Percentiles rank a stretch among this genome's conserved stretches.
phyloP scores from a whole-genome alignment of 2,113 vertebrate genomes.

The Sceloporus undulatus region DNA sequence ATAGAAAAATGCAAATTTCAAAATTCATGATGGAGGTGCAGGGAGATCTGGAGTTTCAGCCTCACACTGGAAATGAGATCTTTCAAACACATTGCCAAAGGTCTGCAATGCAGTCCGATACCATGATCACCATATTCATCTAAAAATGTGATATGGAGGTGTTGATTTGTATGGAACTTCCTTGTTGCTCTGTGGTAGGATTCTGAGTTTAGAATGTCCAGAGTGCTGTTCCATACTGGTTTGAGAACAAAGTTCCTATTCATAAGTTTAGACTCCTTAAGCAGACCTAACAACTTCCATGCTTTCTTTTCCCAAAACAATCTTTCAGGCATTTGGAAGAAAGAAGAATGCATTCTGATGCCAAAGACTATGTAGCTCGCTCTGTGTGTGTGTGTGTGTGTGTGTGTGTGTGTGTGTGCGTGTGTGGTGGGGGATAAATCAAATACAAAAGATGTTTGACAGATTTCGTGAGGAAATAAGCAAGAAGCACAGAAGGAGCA shows the following conservation, averaged over 20 bases:
- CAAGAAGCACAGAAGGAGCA: conserved; percentile 32
- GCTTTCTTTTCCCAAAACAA: conserved; percentile 2
- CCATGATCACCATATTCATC: too few relatives aligned
- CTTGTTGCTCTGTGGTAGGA: background rate
- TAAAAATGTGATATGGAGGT: too few relatives aligned
- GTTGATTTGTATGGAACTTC: background rate
- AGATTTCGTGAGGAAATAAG: conserved; percentile 43
- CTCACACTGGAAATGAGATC: too few relatives aligned
- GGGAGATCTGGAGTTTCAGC: too few relatives aligned
- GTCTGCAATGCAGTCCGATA: too few relatives aligned
- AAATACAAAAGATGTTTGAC: conserved; percentile 14
- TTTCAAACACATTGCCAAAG: too few relatives aligned
- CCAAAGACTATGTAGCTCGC: conserved; percentile 14
- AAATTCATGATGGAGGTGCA: too few relatives aligned
- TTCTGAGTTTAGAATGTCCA: background rate
- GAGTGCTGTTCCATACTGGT: background rate
- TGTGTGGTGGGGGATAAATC: background rate
- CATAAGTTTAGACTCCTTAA: background rate
- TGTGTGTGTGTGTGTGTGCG: too few relatives aligned
- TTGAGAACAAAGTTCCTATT: conserved; percentile 7
- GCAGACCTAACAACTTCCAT: background rate
- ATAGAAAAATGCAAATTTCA: too few relatives aligned
- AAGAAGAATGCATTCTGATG: conserved; percentile 11
- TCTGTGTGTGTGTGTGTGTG: background rate
- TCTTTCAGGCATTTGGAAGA: conserved; percentile 1